These are phyloP conservation scores for Cyrtodaria siliqua DNA, from an alignment of 2,888 invertebrate species.

Conservation along the genomic window DNA sequence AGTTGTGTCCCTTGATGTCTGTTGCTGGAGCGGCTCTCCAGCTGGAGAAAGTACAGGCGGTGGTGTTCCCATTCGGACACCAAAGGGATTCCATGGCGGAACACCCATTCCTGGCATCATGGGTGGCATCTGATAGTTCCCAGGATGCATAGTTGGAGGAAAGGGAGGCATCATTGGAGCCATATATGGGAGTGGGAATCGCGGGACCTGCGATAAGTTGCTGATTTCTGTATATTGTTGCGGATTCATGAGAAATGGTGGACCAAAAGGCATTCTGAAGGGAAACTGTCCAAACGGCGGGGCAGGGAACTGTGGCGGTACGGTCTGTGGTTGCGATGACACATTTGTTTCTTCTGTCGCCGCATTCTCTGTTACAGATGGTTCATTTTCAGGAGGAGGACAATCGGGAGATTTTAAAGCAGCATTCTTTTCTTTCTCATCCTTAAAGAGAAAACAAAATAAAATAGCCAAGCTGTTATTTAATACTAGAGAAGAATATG, in stretches of 20 bases:
- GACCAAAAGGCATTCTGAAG: slow-evolving; percentile 56
- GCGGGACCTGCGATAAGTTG: slow-evolving; percentile 36
- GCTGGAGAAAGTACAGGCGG: not conserved
- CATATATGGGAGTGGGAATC: slow-evolving; percentile 60
- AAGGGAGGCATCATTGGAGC: slow-evolving; percentile 54
- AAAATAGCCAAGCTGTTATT: too few relatives aligned
- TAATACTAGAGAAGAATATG: too few relatives aligned
- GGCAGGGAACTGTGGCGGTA: slow-evolving; percentile 25
- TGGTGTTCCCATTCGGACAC: not conserved
- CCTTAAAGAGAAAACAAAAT: slow-evolving; percentile 20
- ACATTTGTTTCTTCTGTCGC: not conserved
- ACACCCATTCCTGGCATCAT: slow-evolving; percentile 4
- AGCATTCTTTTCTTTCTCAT: slow-evolving; percentile 64
- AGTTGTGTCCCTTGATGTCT: slow-evolving; percentile 16
- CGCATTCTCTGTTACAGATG: slow-evolving; percentile 7
- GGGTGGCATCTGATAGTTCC: slow-evolving; percentile 25
- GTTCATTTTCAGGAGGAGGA: not conserved
- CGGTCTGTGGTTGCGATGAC: not conserved
- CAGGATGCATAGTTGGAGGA: slow-evolving; percentile 42
- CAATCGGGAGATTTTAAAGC: slow-evolving; percentile 33
- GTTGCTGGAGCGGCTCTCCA: not conserved
- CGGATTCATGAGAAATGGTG: slow-evolving; percentile 50
- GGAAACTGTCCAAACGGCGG: slow-evolving; percentile 57
- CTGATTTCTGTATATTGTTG: slow-evolving; percentile 9
- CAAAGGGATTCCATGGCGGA: not conserved